Evolutionary conservation across 2,113 vertebrate genomes (phyloP).

Genomic region (Megaceryle maxima): DNA sequence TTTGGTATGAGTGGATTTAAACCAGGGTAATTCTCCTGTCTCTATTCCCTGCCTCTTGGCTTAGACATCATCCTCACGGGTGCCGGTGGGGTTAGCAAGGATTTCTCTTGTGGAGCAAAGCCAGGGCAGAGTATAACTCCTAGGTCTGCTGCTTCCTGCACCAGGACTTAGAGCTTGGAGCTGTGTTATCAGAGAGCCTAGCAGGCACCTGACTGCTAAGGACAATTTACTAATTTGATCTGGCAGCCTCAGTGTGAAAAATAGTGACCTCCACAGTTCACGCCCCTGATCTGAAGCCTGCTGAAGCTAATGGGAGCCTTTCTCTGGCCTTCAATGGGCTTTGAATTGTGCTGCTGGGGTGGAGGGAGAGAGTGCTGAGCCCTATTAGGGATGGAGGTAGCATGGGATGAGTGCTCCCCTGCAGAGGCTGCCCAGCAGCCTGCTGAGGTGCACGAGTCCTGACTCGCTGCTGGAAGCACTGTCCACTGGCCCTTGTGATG

Average conservation of each 20-base stretch:
- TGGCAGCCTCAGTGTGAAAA: neutral
- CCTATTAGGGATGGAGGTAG: neutral
- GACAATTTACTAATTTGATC: neutral
- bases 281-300: fast-evolving
- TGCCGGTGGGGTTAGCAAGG: neutral
- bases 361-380: fast-evolving
- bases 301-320: neutral
- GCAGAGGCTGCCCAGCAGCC: neutral
- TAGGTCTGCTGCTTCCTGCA: neutral
- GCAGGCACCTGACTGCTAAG: neutral
- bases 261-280: neutral
- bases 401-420: neutral
- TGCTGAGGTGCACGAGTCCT: neutral
- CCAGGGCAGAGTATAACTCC: neutral
- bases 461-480: neutral
- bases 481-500: fast-evolving
- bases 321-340: neutral
- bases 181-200: fast-evolving
- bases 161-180: neutral
- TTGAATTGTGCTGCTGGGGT: neutral
- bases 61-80: fast-evolving
- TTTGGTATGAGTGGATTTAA: conserved; percentile 10
- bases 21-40: neutral
- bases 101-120: neutral
- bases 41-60: neutral